A percentile compares a stretch with the other conserved stretches of the same genome.
These are phyloP conservation scores for Ypsolopha scabrella DNA, from an alignment of 2,888 invertebrate species.

Conservation along the genomic window DNA sequence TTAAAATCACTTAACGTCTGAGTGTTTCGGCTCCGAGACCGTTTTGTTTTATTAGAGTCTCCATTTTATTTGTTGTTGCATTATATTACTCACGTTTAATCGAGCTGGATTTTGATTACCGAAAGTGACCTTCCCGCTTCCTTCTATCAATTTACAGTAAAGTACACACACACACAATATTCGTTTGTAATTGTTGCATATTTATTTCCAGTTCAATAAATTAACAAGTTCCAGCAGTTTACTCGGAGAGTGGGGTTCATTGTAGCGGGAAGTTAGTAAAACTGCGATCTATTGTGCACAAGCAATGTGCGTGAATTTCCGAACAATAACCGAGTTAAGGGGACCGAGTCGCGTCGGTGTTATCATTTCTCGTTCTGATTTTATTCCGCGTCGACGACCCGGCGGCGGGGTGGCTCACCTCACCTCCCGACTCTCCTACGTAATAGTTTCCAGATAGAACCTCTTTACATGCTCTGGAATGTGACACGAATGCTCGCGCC, in stretches of 20 bases:
- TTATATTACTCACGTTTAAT: not conserved
- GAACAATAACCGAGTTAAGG: constrained; percentile 24
- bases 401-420: constrained; percentile 20
- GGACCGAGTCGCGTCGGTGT: constrained; percentile 28
- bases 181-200: not conserved
- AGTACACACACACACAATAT: not conserved
- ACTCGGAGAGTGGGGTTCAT: not conserved
- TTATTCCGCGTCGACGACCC: constrained; percentile 43
- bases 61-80: constrained; percentile 17
- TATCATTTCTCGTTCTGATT: constrained; percentile 59
- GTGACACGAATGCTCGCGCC: not conserved
- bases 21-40: constrained; percentile 18
- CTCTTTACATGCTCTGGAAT: not conserved
- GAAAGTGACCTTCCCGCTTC: not conserved
- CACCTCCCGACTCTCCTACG: constrained; percentile 26
- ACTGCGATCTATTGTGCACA: constrained; percentile 33
- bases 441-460: constrained; percentile 49
- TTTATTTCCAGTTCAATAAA: not conserved
- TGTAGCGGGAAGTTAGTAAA: constrained; percentile 21
- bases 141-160: not conserved
- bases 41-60: constrained; percentile 30
- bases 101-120: not conserved
- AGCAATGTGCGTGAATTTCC: constrained; percentile 38
- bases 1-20: constrained; percentile 60
- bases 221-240: not conserved